phyloP scores from a whole-genome alignment of 2,888 invertebrate species.

The Apocheima hispidaria region DNA sequence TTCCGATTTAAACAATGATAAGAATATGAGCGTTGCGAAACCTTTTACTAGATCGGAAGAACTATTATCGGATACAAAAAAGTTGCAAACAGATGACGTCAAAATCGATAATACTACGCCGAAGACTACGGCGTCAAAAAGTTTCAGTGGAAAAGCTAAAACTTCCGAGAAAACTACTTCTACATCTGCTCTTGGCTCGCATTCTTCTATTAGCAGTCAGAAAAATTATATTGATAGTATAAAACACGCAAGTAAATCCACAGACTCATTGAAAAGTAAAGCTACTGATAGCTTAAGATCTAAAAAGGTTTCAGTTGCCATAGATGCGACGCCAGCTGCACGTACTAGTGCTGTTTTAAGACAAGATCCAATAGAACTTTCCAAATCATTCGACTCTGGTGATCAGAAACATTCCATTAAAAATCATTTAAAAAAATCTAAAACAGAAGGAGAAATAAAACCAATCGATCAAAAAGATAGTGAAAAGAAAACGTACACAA shows the following conservation, averaged over 20 bases:
- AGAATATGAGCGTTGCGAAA: conserved; percentile 60
- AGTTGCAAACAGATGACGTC: conserved; percentile 55
- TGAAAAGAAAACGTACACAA: conserved; percentile 67
- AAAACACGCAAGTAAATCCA: conserved; percentile 72
- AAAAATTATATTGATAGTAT: conserved; percentile 63
- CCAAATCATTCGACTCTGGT: conserved; percentile 86
- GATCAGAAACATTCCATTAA: conserved; percentile 68
- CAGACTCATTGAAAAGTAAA: conserved; percentile 77
- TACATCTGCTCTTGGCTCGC: conserved; percentile 78
- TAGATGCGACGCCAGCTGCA: conserved; percentile 92
- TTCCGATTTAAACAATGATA: conserved; percentile 68
- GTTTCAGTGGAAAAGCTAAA: conserved; percentile 62
- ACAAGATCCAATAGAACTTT: conserved; percentile 92
- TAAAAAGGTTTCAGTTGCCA: conserved; percentile 90
- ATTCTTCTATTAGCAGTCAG: conserved; percentile 73
- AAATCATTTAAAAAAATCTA: conserved; percentile 71
- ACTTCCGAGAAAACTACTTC: conserved; percentile 81
- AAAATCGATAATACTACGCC: conserved; percentile 56
- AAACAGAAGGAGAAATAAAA: conserved; percentile 75
- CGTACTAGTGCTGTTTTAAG: conserved; percentile 90
- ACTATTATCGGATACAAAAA: conserved; percentile 70
- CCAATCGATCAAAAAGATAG: conserved; percentile 44
- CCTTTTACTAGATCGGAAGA: conserved; percentile 81
- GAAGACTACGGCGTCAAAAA: conserved; percentile 58
- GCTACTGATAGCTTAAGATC: conserved; percentile 79